Conservation (phyloP, 2,797 vertebrate genomes). For the Synanceia verrucosa region DNA sequence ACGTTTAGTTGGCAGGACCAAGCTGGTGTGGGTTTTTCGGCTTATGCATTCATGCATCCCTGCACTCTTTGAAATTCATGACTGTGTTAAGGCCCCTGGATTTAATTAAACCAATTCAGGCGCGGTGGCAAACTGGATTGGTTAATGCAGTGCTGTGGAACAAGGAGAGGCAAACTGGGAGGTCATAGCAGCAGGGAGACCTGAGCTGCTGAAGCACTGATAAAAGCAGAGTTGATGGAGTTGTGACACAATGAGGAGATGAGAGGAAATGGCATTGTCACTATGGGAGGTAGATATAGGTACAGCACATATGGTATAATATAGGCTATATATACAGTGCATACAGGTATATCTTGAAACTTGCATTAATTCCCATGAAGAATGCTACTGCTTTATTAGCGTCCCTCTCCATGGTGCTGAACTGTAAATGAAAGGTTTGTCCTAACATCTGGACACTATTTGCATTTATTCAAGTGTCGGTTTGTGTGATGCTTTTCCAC, state of each 20-base stretch:
- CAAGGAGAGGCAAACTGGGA: constrained; percentile 62
- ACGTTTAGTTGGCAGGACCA: constrained; percentile 64
- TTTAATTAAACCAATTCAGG: constrained; percentile 81
- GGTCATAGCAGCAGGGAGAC: constrained; percentile 60
- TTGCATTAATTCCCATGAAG: not conserved
- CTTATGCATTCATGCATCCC: constrained; percentile 55
- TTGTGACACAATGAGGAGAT: constrained; percentile 32
- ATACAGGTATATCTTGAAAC: no score
- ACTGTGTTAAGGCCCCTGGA: constrained; percentile 72
- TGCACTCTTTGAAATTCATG: constrained; percentile 77
- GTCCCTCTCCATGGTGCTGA: constrained; percentile 3
- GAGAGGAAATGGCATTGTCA: constrained; percentile 32
- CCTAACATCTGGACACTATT: not conserved
- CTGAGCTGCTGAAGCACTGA: constrained; percentile 50
- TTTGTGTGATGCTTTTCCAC: not conserved
- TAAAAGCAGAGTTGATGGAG: constrained; percentile 50
- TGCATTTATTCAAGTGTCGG: not conserved
- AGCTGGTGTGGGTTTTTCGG: constrained; percentile 59
- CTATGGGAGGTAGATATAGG: constrained; percentile 18
- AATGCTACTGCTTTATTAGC: not conserved
- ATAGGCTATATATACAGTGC: no score
- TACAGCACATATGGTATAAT: no score
- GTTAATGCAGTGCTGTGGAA: constrained; percentile 66
- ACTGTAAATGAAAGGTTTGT: not conserved
- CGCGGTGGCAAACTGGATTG: constrained; percentile 67